Percentiles rank a stretch among this genome's conserved stretches.
Evolutionary conservation across 2,888 invertebrate species (phyloP).

Genomic region (Noctua comes): DNA sequence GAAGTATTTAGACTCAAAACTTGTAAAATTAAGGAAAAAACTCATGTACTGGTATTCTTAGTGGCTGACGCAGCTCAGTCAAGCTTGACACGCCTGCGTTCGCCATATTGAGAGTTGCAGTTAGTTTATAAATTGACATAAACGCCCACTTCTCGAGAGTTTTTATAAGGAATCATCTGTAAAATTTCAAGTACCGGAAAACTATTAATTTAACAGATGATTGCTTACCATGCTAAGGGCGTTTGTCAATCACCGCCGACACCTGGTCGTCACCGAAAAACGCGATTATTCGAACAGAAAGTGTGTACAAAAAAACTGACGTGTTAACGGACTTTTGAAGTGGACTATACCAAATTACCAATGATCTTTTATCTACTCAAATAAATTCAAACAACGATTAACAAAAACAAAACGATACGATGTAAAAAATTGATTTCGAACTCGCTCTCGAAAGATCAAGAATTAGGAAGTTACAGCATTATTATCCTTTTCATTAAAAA

Average conservation of each 20-base stretch:
- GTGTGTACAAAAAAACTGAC: not conserved
- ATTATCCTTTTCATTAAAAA: not conserved
- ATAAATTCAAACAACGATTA: not conserved
- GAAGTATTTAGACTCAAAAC: no score
- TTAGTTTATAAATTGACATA: not conserved
- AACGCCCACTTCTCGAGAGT: no score
- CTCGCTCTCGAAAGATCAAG: not conserved
- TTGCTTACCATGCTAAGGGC: no score
- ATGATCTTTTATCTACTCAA: not conserved
- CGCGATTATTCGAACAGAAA: not conserved
- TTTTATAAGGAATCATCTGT: not conserved
- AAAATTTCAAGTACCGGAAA: not conserved
- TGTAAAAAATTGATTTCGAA: not conserved
- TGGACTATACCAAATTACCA: not conserved
- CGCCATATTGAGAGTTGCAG: not conserved
- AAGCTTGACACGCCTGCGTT: not conserved
- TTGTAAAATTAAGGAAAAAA: no score
- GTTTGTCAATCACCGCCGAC: not conserved
- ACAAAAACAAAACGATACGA: not conserved
- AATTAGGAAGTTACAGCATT: not conserved
- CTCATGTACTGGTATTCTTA: not conserved
- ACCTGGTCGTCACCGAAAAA: not conserved
- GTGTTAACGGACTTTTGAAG: not conserved
- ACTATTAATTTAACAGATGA: not conserved
- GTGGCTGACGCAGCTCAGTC: not conserved